phyloP scores from a whole-genome alignment of 64 coral and sea anemone species.

The Astreopora myriophthalma region DNA sequence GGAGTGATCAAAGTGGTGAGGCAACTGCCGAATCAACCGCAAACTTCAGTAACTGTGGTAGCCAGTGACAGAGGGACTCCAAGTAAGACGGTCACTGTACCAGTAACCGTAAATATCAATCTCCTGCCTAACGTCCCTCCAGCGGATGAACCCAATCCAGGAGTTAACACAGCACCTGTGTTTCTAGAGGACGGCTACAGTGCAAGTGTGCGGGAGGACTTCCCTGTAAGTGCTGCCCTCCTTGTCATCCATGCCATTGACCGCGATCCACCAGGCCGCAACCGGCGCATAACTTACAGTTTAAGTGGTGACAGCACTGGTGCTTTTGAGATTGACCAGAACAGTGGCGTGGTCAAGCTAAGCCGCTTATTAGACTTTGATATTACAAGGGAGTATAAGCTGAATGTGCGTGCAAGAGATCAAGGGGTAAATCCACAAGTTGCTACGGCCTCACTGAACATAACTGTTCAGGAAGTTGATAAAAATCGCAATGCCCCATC shows the following conservation, averaged over 20 bases:
- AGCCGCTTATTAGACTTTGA: slow-evolving; percentile 39
- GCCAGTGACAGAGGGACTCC: slow-evolving; percentile 67
- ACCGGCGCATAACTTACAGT: slow-evolving; percentile 40
- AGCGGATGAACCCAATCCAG: slow-evolving; percentile 8
- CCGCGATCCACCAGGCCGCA: slow-evolving; percentile 68
- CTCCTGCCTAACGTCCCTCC: slow-evolving; percentile 34
- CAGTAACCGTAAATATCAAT: slow-evolving; percentile 15
- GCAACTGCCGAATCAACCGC: slow-evolving; percentile 7
- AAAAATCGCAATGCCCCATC: slow-evolving; percentile 67
- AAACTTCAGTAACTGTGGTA: background rate
- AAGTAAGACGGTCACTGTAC: background rate
- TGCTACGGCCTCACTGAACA: slow-evolving; percentile 50
- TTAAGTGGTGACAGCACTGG: slow-evolving; percentile 37
- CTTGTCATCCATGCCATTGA: slow-evolving; percentile 75
- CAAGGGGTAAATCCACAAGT: background rate
- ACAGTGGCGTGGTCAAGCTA: slow-evolving; percentile 77
- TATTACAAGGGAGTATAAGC: slow-evolving; percentile 10
- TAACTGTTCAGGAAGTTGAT: slow-evolving; percentile 84
- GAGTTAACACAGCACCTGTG: slow-evolving; percentile 61
- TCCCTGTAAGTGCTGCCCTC: slow-evolving; percentile 68
- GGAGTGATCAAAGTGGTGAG: slow-evolving; percentile 72
- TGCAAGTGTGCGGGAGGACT: slow-evolving; percentile 86
- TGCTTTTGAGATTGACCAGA: slow-evolving; percentile 47
- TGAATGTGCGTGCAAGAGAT: slow-evolving; percentile 57
- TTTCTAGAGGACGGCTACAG: slow-evolving; percentile 73